Conservation (phyloP, 2,888 invertebrate species). For the Poecilus cupreus region DNA sequence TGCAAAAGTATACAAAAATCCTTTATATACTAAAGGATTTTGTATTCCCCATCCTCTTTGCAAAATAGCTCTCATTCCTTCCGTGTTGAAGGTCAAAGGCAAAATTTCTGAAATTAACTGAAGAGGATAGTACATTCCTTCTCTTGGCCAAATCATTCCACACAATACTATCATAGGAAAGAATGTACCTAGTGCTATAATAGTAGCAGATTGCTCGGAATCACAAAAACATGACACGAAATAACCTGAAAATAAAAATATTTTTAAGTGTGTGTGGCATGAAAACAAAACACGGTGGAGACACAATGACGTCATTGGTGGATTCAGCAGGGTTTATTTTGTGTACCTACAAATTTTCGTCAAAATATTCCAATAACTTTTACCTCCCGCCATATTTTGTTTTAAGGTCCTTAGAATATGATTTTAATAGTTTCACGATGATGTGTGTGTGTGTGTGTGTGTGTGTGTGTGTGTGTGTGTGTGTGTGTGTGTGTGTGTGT, state of each 20-base stretch:
- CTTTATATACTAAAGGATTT: slow-evolving; percentile 13
- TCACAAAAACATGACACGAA: slow-evolving; percentile 4
- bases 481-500: no score
- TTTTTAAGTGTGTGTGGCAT: no score
- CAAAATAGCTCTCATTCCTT: neutral
- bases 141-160: slow-evolving; percentile 12
- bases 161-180: slow-evolving; percentile 22
- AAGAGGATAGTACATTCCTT: slow-evolving; percentile 1
- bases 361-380: no score
- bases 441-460: no score
- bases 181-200: slow-evolving; percentile 6
- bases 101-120: neutral
- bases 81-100: slow-evolving; percentile 9
- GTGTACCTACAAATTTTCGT: no score
- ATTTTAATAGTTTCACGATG: no score
- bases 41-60: slow-evolving; percentile 31
- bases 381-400: no score
- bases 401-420: no score
- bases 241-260: slow-evolving; percentile 29
- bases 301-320: no score
- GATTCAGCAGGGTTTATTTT: no score
- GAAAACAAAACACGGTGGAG: no score
- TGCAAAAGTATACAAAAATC: slow-evolving; percentile 7
- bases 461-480: no score
- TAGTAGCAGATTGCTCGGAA: slow-evolving; percentile 17